Base-by-base conservation (phyloP, 1,140 invertebrate genomes). In the Marisa cornuarietis region DNA sequence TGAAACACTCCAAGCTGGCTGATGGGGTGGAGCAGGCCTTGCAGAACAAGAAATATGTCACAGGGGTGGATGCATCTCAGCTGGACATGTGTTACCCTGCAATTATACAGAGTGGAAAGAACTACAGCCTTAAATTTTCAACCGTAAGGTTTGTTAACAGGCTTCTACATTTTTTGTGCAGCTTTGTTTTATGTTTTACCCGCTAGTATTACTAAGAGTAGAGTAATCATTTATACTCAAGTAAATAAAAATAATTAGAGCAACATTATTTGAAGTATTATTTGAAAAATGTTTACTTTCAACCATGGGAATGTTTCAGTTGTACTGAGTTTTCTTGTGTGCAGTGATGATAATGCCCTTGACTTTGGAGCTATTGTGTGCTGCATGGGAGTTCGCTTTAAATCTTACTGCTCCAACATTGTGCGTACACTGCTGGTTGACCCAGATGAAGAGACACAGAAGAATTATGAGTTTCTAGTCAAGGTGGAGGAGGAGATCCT, bases 361-460 rank as follows among this genome's bases (percentile, higher is more conserved):
- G 96, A 99, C 90, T 99, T 99, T 92, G 98, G 98, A 66, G 94
- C 97, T 0, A 99, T 99, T 82, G 95, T 98, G 65, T 98, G 97
- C 92, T 96, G 96, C 31, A 91, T 99, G 81, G 99, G 99, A 42
- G 95, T 95, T 22, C 93, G 98, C 75, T 99, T 99, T 91, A 99
- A 98, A 90, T 97, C 95, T 0, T 99, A 99, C 88, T 99, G 99
- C 92, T 98, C 98, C 0, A 99, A 99, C 90, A 96, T 99, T 85
- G 96, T 98, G 20, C 93, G 99, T 78, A 99, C 99, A n/a, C 92
- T 99, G 80, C 91, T 99, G 84, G 97, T 99, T 1, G 98, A 99
- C 92, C 99, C 99, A 13, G 95, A 95, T 4, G 93, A 95, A 82
- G 87, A 92, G 73, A 92, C 95, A 69, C 93, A 94, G 92, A 95